These are phyloP conservation scores for Trinectes maculatus DNA, from an alignment of 2,113 vertebrate species.

Conservation along the genomic window DNA sequence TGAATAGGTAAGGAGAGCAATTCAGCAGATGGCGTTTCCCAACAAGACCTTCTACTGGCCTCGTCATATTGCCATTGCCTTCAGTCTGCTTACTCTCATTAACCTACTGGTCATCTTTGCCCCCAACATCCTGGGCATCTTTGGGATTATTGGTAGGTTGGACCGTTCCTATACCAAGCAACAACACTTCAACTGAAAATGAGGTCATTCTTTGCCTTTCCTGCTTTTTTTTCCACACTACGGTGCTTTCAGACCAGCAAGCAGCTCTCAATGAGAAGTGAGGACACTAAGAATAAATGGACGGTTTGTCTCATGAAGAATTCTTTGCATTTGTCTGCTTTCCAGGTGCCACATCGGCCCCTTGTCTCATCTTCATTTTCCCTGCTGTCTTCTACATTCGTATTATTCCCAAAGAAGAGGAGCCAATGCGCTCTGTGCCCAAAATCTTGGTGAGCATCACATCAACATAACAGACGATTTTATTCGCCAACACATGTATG, in stretches of 20 bases:
- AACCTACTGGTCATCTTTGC: slow-evolving; percentile 98
- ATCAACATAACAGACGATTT: background rate
- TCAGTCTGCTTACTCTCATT: slow-evolving; percentile 88
- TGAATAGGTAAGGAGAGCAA: slow-evolving; percentile 91
- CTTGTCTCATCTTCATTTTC: slow-evolving; percentile 99
- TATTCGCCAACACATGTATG: background rate
- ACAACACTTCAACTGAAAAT: background rate
- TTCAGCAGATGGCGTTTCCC: slow-evolving; percentile 96
- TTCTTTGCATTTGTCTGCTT: slow-evolving; percentile 6
- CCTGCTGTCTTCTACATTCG: slow-evolving; percentile 98
- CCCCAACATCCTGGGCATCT: slow-evolving; percentile 97
- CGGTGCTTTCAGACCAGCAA: background rate
- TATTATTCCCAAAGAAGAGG: slow-evolving; percentile 94
- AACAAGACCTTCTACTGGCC: slow-evolving; percentile 95
- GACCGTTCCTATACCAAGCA: too few relatives aligned
- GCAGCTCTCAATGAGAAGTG: background rate
- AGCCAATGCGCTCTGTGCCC: slow-evolving; percentile 87
- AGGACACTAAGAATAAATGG: background rate
- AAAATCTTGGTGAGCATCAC: slow-evolving; percentile 90
- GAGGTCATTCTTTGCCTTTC: background rate
- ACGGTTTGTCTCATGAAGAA: slow-evolving; percentile 2
- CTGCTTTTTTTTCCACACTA: background rate
- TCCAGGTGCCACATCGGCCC: slow-evolving; percentile 95
- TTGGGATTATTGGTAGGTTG: slow-evolving; percentile 93
- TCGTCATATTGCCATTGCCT: slow-evolving; percentile 88